phyloP scores from a whole-genome alignment of 2,888 invertebrate genomes.

The Cancer borealis region DNA sequence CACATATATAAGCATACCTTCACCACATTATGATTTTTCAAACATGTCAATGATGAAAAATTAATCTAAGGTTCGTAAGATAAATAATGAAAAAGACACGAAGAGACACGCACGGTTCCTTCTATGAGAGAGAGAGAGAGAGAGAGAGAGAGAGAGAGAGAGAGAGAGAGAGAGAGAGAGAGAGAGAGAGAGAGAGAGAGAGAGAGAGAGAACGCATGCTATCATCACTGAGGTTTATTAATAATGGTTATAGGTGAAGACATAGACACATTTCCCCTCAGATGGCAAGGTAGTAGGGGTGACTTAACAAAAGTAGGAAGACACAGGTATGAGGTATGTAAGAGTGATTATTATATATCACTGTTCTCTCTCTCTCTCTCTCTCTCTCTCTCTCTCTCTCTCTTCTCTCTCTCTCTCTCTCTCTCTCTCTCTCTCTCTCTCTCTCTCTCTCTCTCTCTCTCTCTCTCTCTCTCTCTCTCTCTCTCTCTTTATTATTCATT shows the following conservation, averaged over 20 bases:
- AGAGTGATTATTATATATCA: neutral
- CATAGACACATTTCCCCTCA: neutral
- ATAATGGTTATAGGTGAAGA: neutral
- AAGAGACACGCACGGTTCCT: too few relatives aligned
- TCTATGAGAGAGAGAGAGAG: too few relatives aligned
- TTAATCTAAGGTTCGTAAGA: too few relatives aligned
- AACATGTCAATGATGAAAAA: too few relatives aligned
- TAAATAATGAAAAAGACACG: too few relatives aligned
- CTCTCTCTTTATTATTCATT: neutral
- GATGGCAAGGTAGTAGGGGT: neutral
- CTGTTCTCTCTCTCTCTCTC: too few relatives aligned
- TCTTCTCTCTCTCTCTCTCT: too few relatives aligned
- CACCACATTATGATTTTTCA: too few relatives aligned
- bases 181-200: neutral
- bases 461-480: slow-evolving; percentile 20
- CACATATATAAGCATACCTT: too few relatives aligned
- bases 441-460: slow-evolving; percentile 2
- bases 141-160: neutral
- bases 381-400: too few relatives aligned
- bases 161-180: neutral
- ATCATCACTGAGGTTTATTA: neutral
- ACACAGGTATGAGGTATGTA: neutral
- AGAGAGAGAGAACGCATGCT: neutral
- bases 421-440: too few relatives aligned
- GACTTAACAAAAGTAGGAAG: neutral